A percentile compares a stretch with the other conserved stretches of the same genome.
Conservation (phyloP, 2,113 vertebrate genomes). For the Gobio gobio region DNA sequence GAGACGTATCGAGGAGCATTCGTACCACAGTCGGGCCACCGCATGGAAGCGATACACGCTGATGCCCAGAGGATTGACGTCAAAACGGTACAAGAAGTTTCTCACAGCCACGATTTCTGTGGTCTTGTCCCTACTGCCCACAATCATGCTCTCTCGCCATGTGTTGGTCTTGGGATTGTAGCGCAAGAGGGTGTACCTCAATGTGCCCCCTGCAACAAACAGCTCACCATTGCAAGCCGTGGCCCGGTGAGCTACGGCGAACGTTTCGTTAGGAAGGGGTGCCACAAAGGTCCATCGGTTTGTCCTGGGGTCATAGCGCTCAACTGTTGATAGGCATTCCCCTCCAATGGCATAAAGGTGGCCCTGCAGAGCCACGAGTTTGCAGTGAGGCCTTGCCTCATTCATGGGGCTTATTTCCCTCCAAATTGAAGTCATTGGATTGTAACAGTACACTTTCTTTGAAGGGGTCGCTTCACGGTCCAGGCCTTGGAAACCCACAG, state of each 20-base stretch:
- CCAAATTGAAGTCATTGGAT: constrained; percentile 89
- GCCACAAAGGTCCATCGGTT: constrained; percentile 87
- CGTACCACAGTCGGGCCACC: constrained; percentile 85
- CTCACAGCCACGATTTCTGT: constrained; percentile 79
- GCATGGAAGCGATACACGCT: constrained; percentile 85
- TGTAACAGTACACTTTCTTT: constrained; percentile 89
- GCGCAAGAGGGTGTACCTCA: constrained; percentile 82
- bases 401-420: constrained; percentile 87
- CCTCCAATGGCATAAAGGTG: constrained; percentile 91
- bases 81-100: constrained; percentile 89
- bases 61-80: constrained; percentile 82
- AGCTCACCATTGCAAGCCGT: constrained; percentile 82
- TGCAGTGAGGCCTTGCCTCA: constrained; percentile 88
- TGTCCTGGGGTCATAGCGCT: constrained; percentile 86
- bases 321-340: constrained; percentile 88
- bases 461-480: constrained; percentile 75
- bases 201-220: constrained; percentile 86
- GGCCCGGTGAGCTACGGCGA: constrained; percentile 88
- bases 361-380: constrained; percentile 86
- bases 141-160: constrained; percentile 77
- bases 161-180: constrained; percentile 75
- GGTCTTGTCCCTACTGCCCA: constrained; percentile 77
- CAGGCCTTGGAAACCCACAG: constrained; percentile 80
- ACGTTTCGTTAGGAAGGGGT: constrained; percentile 86
- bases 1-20: constrained; percentile 75